Evolutionary conservation across 2,888 invertebrate genomes (phyloP), one percentile per base, ranked within the genome.

Genomic region (Apoda limacodes): DNA sequence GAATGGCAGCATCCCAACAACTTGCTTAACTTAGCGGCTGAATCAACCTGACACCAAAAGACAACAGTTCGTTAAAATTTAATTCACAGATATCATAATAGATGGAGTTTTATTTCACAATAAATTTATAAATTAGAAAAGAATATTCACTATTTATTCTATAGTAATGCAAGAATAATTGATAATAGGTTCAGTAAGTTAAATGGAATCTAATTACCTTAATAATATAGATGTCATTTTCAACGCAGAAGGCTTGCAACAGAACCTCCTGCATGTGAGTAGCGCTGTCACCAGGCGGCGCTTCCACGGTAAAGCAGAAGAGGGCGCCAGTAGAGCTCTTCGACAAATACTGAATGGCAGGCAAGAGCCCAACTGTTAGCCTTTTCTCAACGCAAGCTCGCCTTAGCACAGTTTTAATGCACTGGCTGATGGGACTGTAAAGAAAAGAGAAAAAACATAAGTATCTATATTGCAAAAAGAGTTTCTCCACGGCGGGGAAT

Each of bases 201-300:
- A 19, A 11, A 15, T 13, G 19, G 37, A 25, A 36, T 27, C 49
- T 46, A 56, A 46, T 71, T 60, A 88, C 88, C 76, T 89, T 87
- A 42, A 90, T 85, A 30, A 89, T 87, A 50, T 88, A 87, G 52
- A 91, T 90, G 44, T 87, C 89, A 40, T 90, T 89, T 62, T 91
- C 90, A 21, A 85, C 88, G 62, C 91, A 91, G 60, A 89, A 90
- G 1, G 91, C 90, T 52, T 90, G 89, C 17, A 90, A 69, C 0
- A 90, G 72, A 4, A 90, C 90, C 54, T 88, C 88, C 50, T 90
- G 90, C 82, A 91, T 89, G 54, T 90, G 90, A 5, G 87, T 88
- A 4, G 89, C 88, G 14, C 89, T 86, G 60, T 91, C 90, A 3
- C 87, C 88, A 20, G 83, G 85, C 26, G 83, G 72, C 13, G 88